A percentile compares a stretch with the other conserved stretches of the same genome.
Evolutionary conservation across 53 echinoderm and acorn worm genomes (phyloP).

Genomic region (Luidia sarsii): DNA sequence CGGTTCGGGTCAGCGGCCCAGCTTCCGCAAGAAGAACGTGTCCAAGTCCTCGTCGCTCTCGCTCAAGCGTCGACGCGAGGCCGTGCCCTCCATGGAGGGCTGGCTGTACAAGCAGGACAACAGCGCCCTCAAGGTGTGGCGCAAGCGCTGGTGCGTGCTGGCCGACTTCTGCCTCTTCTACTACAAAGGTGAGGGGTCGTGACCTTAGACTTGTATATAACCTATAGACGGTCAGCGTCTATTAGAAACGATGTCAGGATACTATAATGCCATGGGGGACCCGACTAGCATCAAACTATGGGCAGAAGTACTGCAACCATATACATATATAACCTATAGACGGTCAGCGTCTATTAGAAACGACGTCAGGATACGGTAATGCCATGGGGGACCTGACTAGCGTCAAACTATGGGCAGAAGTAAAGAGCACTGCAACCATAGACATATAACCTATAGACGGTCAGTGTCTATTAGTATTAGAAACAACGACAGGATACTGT

Average conservation of each 20-base stretch:
- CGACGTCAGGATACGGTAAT: too few species aligned
- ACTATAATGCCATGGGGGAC: too few species aligned
- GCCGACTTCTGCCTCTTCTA: constrained; percentile 91
- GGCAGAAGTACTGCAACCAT: too few species aligned
- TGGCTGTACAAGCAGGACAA: constrained; percentile 89
- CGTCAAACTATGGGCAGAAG: too few species aligned
- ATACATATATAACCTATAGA: too few species aligned
- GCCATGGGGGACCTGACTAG: too few species aligned
- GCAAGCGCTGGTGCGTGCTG: constrained; percentile 90
- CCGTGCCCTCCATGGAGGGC: constrained; percentile 67
- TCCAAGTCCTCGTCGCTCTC: constrained; percentile 50
- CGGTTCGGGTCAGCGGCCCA: constrained; percentile 20
- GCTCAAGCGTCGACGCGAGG: constrained; percentile 49
- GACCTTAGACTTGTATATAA: neutral
- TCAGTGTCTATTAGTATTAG: neutral
- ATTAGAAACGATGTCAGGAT: too few species aligned
- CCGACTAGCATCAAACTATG: too few species aligned
- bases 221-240: too few species aligned
- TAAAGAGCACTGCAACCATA: too few species aligned
- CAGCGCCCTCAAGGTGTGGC: constrained; percentile 71
- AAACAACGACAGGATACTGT: neutral
- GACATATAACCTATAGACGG: too few species aligned
- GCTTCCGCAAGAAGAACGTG: constrained; percentile 61
- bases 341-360: too few species aligned
- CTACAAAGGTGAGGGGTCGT: constrained; percentile 77